A percentile compares a stretch with the other conserved stretches of the same genome.
Evolutionary conservation across 2,797 vertebrate species (phyloP).

Genomic region (Trichosurus vulpecula): DNA sequence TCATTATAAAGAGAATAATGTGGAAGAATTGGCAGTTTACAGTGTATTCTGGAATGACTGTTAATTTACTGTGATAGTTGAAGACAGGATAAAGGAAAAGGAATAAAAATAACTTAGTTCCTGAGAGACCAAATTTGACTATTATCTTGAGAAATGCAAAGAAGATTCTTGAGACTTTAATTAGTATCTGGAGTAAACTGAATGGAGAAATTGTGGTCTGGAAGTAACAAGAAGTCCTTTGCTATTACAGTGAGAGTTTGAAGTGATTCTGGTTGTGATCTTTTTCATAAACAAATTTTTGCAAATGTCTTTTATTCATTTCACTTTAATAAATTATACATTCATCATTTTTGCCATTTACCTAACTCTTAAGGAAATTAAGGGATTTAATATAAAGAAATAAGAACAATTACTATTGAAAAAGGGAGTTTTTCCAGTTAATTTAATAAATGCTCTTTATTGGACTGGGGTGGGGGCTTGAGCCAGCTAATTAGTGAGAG

Average conservation of each 20-base stretch:
- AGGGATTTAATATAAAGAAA: background rate
- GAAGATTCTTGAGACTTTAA: background rate
- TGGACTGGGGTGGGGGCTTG: background rate
- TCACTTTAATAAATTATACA: background rate
- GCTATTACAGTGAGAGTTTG: background rate
- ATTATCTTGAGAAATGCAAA: background rate
- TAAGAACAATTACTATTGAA: background rate
- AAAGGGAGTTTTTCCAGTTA: background rate
- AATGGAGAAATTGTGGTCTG: background rate
- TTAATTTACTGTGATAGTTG: background rate
- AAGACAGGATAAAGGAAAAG: background rate
- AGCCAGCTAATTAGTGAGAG: background rate
- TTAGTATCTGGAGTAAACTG: background rate
- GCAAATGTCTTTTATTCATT: background rate
- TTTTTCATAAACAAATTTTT: background rate
- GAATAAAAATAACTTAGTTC: background rate
- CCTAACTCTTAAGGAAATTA: background rate
- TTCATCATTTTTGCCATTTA: background rate
- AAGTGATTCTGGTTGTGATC: background rate
- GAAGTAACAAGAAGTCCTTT: background rate
- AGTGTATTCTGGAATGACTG: background rate
- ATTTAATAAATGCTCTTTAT: background rate
- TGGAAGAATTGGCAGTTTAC: background rate
- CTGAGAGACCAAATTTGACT: background rate
- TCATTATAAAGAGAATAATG: background rate